Conservation (phyloP, 2,797 vertebrate species). For the Thripadectes ignobilis region DNA sequence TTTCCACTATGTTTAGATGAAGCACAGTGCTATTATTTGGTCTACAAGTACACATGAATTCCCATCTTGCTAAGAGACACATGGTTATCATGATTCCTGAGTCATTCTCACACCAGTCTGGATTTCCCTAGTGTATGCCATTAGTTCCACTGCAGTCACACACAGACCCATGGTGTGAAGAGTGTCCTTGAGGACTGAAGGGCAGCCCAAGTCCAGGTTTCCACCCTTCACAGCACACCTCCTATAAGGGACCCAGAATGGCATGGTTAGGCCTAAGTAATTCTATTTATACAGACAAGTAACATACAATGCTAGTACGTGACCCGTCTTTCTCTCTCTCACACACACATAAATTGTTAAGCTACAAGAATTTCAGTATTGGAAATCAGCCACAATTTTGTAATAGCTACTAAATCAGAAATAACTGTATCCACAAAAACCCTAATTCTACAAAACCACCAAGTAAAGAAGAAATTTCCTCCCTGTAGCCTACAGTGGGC, state of each 20-base stretch:
- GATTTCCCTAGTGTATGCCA: not conserved
- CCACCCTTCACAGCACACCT: not conserved
- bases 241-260: not conserved
- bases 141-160: not conserved
- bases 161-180: not conserved
- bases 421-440: not conserved
- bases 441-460: not conserved
- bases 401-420: not conserved
- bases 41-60: not conserved
- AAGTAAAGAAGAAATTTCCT: not conserved
- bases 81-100: not conserved
- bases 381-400: not conserved
- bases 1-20: not conserved
- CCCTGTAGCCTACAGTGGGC: not conserved
- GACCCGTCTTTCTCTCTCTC: too few species aligned
- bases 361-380: not conserved
- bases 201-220: not conserved
- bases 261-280: not conserved
- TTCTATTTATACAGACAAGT: not conserved
- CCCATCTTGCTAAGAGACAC: not conserved
- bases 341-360: not conserved
- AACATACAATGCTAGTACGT: not conserved
- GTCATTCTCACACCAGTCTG: not conserved
- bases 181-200: not conserved
- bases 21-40: not conserved